Evolutionary conservation across 2,888 invertebrate genomes (phyloP).

Genomic region (Opisthograptis luteolata): DNA sequence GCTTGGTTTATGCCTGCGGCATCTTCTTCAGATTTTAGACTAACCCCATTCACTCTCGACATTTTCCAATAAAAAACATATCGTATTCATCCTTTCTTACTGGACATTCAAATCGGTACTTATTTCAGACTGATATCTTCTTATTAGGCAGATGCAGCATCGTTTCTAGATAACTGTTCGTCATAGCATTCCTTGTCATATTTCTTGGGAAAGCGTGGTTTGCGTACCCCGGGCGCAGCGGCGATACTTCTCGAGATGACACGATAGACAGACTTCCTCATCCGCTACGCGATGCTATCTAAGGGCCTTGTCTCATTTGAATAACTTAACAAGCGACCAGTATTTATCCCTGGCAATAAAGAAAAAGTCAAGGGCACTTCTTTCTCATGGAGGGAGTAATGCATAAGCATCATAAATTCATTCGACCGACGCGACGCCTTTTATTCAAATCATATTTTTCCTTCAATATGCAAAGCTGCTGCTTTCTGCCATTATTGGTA

Average conservation of each 20-base stretch:
- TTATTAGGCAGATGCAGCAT: no score
- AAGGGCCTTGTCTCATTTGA: constrained; percentile 70
- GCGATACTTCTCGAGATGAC: constrained; percentile 29
- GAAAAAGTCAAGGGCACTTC: constrained; percentile 33
- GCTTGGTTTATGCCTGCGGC: no score
- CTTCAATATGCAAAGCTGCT: no score
- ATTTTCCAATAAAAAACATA: no score
- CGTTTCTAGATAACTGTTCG: no score
- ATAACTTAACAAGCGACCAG: constrained; percentile 71
- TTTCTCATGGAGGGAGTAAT: constrained; percentile 2
- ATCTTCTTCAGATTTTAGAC: background rate
- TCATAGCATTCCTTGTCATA: constrained; percentile 10
- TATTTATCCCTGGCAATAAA: constrained; percentile 55
- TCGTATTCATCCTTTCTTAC: no score
- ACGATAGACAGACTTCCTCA: constrained; percentile 75
- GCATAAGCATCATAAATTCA: background rate
- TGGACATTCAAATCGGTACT: no score
- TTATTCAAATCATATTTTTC: no score
- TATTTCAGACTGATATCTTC: no score
- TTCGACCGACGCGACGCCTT: no score
- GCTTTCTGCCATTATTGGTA: constrained; percentile 27
- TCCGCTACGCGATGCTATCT: constrained; percentile 75
- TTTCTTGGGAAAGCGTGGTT: constrained; percentile 38
- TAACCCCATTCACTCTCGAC: no score
- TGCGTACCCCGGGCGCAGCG: constrained; percentile 49